These are phyloP conservation scores for Martes martes DNA, from an alignment of 2,113 vertebrate genomes.

Conservation along the genomic window DNA sequence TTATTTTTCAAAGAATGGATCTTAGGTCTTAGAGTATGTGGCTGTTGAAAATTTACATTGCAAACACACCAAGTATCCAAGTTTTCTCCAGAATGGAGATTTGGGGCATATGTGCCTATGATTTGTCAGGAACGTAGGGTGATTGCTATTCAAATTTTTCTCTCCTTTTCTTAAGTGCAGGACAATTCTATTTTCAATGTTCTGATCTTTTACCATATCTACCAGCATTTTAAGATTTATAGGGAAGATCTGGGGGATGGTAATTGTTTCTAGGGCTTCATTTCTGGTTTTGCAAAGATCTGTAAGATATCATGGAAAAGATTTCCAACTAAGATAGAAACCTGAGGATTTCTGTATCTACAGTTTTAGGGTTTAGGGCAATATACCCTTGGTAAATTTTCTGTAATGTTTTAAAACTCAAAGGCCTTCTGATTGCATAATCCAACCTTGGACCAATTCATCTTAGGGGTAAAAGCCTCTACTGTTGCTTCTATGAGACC, in stretches of 20 bases:
- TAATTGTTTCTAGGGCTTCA: neutral
- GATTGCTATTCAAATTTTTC: neutral
- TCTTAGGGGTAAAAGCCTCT: neutral
- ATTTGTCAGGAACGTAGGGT: neutral
- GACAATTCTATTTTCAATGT: neutral
- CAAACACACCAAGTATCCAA: neutral
- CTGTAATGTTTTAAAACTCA: neutral
- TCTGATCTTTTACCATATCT: neutral
- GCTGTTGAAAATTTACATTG: neutral
- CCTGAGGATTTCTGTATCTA: neutral
- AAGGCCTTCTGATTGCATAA: neutral
- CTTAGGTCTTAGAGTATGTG: neutral
- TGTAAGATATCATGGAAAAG: neutral
- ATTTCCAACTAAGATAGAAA: neutral
- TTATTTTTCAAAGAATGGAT: neutral
- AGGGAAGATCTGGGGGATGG: neutral
- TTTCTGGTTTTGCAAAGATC: neutral
- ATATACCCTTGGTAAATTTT: neutral
- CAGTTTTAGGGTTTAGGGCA: neutral
- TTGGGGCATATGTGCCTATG: neutral
- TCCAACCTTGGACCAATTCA: neutral
- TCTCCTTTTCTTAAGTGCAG: neutral
- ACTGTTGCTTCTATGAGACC: neutral
- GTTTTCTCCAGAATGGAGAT: neutral
- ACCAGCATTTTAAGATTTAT: neutral